Conservation (phyloP, 2,888 invertebrate genomes). For the Branchipolynoe longqiensis region DNA sequence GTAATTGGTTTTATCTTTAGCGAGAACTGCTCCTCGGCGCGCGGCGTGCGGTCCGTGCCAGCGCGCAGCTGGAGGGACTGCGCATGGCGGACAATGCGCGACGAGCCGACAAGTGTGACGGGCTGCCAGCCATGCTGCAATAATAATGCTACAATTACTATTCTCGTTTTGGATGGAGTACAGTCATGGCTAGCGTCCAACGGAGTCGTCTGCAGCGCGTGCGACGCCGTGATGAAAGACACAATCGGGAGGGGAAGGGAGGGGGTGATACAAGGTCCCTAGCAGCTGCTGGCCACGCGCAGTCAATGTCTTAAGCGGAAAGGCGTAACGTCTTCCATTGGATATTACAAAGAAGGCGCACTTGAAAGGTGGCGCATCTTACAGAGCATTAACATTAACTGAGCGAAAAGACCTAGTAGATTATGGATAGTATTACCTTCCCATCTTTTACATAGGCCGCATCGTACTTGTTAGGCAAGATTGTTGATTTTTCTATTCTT, state of each 20-base stretch:
- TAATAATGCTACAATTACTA: constrained; percentile 45
- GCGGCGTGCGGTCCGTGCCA: constrained; percentile 13
- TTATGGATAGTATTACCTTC: too few relatives aligned
- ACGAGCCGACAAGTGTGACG: background rate
- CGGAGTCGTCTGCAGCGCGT: constrained; percentile 22
- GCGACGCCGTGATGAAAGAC: too few relatives aligned
- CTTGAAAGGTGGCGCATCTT: too few relatives aligned
- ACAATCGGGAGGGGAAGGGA: background rate
- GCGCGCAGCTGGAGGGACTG: background rate
- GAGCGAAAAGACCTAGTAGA: too few relatives aligned
- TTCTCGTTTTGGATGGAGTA: constrained; percentile 3
- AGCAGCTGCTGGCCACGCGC: background rate
- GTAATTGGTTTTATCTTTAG: constrained; percentile 29
- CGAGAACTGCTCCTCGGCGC: background rate
- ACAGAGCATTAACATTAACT: too few relatives aligned
- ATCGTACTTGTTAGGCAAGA: too few relatives aligned
- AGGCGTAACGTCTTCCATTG: too few relatives aligned
- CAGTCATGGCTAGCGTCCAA: constrained; percentile 1
- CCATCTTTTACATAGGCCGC: too few relatives aligned
- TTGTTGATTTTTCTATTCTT: too few relatives aligned
- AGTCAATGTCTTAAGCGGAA: too few relatives aligned
- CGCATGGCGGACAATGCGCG: background rate
- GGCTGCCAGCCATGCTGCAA: constrained; percentile 33
- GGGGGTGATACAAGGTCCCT: background rate
- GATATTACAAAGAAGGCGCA: too few relatives aligned